These are phyloP conservation scores for Epiblema foenella DNA, from an alignment of 2,888 invertebrate genomes.

Conservation along the genomic window DNA sequence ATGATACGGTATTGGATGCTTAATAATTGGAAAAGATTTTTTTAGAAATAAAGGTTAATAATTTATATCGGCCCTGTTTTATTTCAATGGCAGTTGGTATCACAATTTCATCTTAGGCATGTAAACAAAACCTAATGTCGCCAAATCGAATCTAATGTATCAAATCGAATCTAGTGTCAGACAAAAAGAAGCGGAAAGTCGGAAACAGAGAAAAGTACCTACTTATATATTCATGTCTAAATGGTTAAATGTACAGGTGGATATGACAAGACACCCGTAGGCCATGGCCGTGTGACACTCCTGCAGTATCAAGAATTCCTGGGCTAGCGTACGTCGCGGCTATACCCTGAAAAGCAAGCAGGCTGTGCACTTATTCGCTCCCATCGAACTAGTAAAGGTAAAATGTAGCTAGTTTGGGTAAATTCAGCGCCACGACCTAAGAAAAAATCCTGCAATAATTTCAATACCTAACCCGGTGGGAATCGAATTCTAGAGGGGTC, in stretches of 20 bases:
- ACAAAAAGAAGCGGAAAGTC: too few species aligned
- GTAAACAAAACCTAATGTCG: too few species aligned
- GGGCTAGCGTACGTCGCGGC: neutral
- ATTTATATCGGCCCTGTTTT: constrained; percentile 50
- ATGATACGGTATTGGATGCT: constrained; percentile 65
- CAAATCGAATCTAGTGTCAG: too few species aligned
- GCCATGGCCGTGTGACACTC: neutral
- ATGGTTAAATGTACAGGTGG: neutral
- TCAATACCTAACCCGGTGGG: too few species aligned
- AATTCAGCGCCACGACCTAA: too few species aligned
- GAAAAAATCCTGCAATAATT: too few species aligned
- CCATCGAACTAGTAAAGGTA: neutral
- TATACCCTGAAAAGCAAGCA: neutral
- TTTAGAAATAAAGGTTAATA: constrained; percentile 69
- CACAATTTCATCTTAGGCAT: too few species aligned
- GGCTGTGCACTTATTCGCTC: neutral
- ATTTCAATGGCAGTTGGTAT: neutral
- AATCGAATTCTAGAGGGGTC: too few species aligned
- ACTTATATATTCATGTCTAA: too few species aligned
- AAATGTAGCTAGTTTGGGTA: too few species aligned
- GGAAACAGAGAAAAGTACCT: too few species aligned
- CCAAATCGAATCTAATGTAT: too few species aligned
- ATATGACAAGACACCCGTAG: neutral
- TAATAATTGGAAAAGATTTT: constrained; percentile 57
- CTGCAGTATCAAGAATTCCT: neutral